Evolutionary conservation across 2,888 invertebrate species (phyloP).

Genomic region (Cephus pulcher): DNA sequence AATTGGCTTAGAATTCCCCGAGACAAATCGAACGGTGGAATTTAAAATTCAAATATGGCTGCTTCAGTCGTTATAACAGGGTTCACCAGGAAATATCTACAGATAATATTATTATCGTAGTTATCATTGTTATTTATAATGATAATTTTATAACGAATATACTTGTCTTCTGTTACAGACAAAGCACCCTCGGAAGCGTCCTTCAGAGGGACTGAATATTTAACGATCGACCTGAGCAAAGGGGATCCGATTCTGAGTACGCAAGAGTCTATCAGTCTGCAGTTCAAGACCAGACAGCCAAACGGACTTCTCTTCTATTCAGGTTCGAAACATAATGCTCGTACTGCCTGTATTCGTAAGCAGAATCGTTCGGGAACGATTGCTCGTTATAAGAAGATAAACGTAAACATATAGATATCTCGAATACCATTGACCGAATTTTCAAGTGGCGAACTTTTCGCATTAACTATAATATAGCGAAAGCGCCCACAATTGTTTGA

Average conservation of each 20-base stretch:
- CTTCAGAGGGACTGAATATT: slow-evolving; percentile 90
- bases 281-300: slow-evolving; percentile 92
- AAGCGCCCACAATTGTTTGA: slow-evolving; percentile 23
- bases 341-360: slow-evolving; percentile 2
- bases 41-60: no score
- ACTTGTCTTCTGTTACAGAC: slow-evolving; percentile 73
- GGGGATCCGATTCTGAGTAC: slow-evolving; percentile 91
- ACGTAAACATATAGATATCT: not conserved
- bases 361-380: no score
- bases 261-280: slow-evolving; percentile 89
- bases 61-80: no score
- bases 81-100: no score
- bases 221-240: slow-evolving; percentile 90
- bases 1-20: no score
- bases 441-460: not conserved
- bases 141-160: not conserved
- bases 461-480: not conserved
- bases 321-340: slow-evolving; percentile 71
- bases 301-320: slow-evolving; percentile 94
- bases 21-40: no score
- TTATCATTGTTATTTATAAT: not conserved
- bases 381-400: not conserved
- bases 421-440: not conserved
- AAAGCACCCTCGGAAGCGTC: slow-evolving; percentile 94
- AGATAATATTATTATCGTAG: no score